Conservation (phyloP, 2,113 vertebrate species). For the Tetrax tetrax region DNA sequence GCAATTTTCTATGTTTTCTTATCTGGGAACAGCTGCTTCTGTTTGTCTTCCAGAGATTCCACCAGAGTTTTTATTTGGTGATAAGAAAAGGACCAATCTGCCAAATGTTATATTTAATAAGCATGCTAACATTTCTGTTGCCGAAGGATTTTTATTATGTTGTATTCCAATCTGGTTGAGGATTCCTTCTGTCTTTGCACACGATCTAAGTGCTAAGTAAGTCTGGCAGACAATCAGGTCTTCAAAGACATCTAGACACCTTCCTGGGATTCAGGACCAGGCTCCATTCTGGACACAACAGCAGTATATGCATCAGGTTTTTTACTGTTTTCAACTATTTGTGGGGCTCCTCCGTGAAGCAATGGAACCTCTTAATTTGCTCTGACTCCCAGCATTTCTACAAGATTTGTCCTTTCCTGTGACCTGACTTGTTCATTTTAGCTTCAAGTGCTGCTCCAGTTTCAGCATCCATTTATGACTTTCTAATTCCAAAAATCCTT, state of each 20-base stretch:
- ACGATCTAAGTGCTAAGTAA: neutral
- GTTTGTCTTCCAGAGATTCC: neutral
- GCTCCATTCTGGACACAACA: neutral
- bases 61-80: neutral
- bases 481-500: neutral
- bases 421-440: neutral
- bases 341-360: neutral
- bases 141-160: neutral
- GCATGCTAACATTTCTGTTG: neutral
- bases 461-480: neutral
- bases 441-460: neutral
- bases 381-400: neutral
- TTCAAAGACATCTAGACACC: neutral
- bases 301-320: neutral
- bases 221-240: neutral
- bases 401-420: neutral
- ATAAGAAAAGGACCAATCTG: neutral
- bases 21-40: fast-evolving
- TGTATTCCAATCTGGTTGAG: neutral
- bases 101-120: neutral
- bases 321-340: neutral
- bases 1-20: neutral
- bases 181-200: neutral
- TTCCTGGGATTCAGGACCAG: neutral
- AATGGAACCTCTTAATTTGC: neutral